These are phyloP conservation scores for Calephelis nemesis DNA, from an alignment of 1,140 invertebrate genomes.

Conservation along the genomic window DNA sequence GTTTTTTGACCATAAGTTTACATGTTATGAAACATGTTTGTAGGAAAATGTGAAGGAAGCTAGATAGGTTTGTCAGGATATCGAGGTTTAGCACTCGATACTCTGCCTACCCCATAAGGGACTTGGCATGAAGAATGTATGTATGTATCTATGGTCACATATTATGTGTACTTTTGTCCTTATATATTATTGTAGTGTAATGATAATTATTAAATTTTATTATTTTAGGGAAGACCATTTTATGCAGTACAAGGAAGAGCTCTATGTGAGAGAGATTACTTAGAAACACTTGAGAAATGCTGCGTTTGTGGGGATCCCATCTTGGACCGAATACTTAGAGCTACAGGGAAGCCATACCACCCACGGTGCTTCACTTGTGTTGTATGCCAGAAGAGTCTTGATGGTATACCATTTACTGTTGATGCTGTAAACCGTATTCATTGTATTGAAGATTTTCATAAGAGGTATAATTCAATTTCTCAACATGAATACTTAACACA, in stretches of 20 bases:
- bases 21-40: too few species aligned
- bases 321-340: slow-evolving; percentile 94
- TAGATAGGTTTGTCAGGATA: too few species aligned
- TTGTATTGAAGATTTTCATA: slow-evolving; percentile 99
- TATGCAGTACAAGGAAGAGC: slow-evolving; percentile 95
- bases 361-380: slow-evolving; percentile 98
- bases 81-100: too few species aligned
- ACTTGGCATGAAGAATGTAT: too few species aligned
- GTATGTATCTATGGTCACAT: too few species aligned
- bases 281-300: slow-evolving; percentile 97
- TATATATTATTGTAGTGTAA: slow-evolving; percentile 7
- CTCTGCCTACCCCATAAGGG: too few species aligned
- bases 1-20: too few species aligned
- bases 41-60: too few species aligned
- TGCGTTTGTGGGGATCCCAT: slow-evolving; percentile 96
- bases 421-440: slow-evolving; percentile 98
- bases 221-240: slow-evolving; percentile 90
- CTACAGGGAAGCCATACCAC: slow-evolving; percentile 98
- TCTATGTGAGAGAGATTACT: slow-evolving; percentile 95
- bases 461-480: slow-evolving; percentile 82
- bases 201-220: slow-evolving; percentile 13
- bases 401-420: slow-evolving; percentile 98
- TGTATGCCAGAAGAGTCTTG: slow-evolving; percentile 96
- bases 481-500: too few species aligned
- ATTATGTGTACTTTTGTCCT: too few species aligned